phyloP scores from a whole-genome alignment of 1,140 invertebrate genomes.

The Vollenhovia emeryi region DNA sequence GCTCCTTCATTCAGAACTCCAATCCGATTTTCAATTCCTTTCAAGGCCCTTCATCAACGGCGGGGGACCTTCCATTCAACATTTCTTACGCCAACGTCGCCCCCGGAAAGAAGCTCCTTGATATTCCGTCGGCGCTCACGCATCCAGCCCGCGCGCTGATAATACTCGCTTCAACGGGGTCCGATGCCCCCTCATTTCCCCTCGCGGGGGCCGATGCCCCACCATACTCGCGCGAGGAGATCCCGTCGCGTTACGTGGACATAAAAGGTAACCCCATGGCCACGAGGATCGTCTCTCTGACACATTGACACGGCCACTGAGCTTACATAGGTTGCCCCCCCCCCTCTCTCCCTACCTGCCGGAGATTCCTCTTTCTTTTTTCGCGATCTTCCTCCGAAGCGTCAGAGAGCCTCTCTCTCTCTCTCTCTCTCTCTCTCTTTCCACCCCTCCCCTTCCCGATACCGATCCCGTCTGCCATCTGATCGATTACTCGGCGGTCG shows the following conservation, averaged over 20 bases:
- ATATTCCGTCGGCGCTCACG: constrained; percentile 71
- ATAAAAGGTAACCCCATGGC: constrained; percentile 73
- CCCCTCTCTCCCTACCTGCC: not conserved
- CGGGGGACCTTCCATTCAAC: constrained; percentile 71
- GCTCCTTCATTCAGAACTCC: constrained; percentile 42
- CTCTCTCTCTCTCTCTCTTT: not conserved
- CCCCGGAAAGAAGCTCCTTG: constrained; percentile 72
- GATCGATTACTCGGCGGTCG: constrained; percentile 48
- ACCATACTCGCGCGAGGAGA: constrained; percentile 12
- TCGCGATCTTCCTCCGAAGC: not conserved
- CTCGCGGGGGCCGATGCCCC: constrained; percentile 14
- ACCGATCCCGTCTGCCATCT: not conserved
- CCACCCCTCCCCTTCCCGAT: not conserved
- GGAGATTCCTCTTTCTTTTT: constrained; percentile 40
- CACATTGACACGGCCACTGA: constrained; percentile 73
- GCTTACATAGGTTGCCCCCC: not conserved
- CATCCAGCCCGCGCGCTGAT: constrained; percentile 69
- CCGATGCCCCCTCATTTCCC: constrained; percentile 4
- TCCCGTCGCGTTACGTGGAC: constrained; percentile 70
- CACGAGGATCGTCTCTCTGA: constrained; percentile 67
- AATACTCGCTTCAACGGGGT: constrained; percentile 42
- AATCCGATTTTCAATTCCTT: constrained; percentile 34
- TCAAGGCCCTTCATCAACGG: constrained; percentile 31
- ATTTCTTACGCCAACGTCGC: constrained; percentile 68
- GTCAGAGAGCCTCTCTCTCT: not conserved